Evolutionary conservation across 2,888 invertebrate genomes (phyloP).

Genomic region (Notodonta ziczac): DNA sequence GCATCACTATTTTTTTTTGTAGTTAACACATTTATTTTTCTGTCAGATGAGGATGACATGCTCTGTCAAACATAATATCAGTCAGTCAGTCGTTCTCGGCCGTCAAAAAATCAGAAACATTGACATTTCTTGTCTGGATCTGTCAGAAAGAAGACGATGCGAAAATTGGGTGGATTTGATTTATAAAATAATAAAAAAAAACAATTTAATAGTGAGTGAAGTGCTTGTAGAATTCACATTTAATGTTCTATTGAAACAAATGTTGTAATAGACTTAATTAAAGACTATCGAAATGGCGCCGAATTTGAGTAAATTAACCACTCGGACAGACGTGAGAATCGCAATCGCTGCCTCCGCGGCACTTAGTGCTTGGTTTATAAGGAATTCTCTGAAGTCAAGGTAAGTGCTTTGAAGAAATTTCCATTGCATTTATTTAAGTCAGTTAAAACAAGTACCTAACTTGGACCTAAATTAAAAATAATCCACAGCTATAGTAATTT

Average conservation of each 20-base stretch:
- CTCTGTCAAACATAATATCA: too few species aligned
- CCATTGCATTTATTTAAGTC: not conserved
- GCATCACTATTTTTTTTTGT: too few species aligned
- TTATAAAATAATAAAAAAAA: not conserved
- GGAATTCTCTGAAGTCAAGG: slow-evolving; percentile 82
- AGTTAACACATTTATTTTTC: too few species aligned
- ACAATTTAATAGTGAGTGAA: slow-evolving; percentile 16
- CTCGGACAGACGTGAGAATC: slow-evolving; percentile 86
- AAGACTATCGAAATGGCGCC: slow-evolving; percentile 86
- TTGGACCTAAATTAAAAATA: too few species aligned
- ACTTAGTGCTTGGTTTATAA: slow-evolving; percentile 84
- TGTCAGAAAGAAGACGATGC: too few species aligned
- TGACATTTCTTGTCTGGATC: too few species aligned
- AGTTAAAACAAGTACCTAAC: too few species aligned
- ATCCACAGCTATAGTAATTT: too few species aligned
- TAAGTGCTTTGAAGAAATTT: slow-evolving; percentile 42
- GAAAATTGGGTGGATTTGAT: too few species aligned
- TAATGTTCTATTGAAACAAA: slow-evolving; percentile 28
- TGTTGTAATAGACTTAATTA: slow-evolving; percentile 21
- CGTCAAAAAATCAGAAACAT: too few species aligned
- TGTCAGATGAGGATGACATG: too few species aligned
- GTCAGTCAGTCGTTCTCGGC: too few species aligned
- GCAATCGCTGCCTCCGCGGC: slow-evolving; percentile 87
- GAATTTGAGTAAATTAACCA: slow-evolving; percentile 89
- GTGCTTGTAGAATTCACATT: slow-evolving; percentile 19